Evolutionary conservation across 2,888 invertebrate species (phyloP).

Genomic region (Platypus cylindrus): DNA sequence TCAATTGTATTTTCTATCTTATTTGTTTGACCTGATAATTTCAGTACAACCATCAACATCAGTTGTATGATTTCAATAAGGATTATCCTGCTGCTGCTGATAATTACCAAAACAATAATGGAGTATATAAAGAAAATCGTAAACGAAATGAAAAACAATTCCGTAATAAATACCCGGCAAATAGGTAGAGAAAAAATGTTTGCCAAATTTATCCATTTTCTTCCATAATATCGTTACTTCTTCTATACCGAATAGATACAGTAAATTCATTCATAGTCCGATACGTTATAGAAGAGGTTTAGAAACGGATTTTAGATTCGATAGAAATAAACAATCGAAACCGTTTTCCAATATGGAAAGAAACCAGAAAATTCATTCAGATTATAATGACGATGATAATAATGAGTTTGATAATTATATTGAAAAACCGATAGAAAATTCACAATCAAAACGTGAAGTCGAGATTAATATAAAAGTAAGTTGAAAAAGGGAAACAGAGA

Average conservation of each 20-base stretch:
- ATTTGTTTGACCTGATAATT: too few species aligned
- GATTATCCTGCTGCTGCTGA: too few species aligned
- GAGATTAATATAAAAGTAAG: constrained; percentile 13
- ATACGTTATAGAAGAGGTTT: constrained; percentile 15
- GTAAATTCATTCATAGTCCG: constrained; percentile 15
- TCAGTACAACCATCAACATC: too few species aligned
- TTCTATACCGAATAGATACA: too few species aligned
- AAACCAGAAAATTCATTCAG: not conserved
- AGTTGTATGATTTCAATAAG: too few species aligned
- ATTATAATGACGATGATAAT: constrained; percentile 3
- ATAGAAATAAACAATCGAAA: not conserved
- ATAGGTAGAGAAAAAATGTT: constrained; percentile 1
- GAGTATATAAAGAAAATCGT: too few species aligned
- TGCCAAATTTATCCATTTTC: too few species aligned
- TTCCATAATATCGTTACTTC: too few species aligned
- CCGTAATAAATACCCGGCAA: not conserved
- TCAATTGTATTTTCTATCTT: too few species aligned
- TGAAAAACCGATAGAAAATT: constrained; percentile 5
- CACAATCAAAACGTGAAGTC: constrained; percentile 11
- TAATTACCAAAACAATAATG: too few species aligned
- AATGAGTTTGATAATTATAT: not conserved
- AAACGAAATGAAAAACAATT: constrained; percentile 9
- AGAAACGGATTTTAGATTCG: constrained; percentile 2
- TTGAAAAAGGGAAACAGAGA: constrained; percentile 1
- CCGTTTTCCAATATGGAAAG: not conserved